Base-by-base conservation (phyloP, 2,113 vertebrate genomes). In the Eudyptes chrysolophus region DNA sequence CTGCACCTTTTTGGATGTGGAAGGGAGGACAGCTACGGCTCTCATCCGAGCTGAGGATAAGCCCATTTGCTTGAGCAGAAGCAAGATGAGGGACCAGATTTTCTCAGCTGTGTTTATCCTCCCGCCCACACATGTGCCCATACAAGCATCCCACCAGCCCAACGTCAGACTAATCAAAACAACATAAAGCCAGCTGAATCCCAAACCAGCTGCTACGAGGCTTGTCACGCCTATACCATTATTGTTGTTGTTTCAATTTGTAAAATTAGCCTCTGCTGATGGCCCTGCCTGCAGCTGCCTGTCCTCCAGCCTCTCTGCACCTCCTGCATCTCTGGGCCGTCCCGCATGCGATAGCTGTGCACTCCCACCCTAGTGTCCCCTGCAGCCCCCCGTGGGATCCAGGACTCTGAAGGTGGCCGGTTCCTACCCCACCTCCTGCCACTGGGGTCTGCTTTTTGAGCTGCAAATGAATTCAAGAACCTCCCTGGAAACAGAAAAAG, bases 71-170 rank as follows among this genome's bases (percentile, higher is more conserved):
- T 75, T 51, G 60, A 57, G 89, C 57, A 79, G 76, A 61, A 89
- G 72, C 13, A 84, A 72, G 81, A 92, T 62, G 69, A 89, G n/a
- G 30, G 78, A 90, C 46, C 81, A 90, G 81, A 94, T 97, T 86
- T 82, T 7, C 66, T 97, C 96, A 97, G 90, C 92, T 97, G 93
- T 98, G 96, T 97, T 97, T 97, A 94, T 82, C 57, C 25, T 92
- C 32, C 49, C 38, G 0, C 92, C 87, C 84, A 96, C 97, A 69
- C 2, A 4, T 85, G 84, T 84, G 81, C 74, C 94, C 91, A 68
- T 87, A 66, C 61, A 76, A 94, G 81, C 58, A 90, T 94, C 93
- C 78, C 69, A 78, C 60, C 71, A 81, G 78, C 48, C 0, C 0
- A 97, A 94, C 0, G 0, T 90, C 71, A 87, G 46, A 87, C n/a